phyloP scores from a whole-genome alignment of 2,797 vertebrate species.

The Miichthys miiuy region DNA sequence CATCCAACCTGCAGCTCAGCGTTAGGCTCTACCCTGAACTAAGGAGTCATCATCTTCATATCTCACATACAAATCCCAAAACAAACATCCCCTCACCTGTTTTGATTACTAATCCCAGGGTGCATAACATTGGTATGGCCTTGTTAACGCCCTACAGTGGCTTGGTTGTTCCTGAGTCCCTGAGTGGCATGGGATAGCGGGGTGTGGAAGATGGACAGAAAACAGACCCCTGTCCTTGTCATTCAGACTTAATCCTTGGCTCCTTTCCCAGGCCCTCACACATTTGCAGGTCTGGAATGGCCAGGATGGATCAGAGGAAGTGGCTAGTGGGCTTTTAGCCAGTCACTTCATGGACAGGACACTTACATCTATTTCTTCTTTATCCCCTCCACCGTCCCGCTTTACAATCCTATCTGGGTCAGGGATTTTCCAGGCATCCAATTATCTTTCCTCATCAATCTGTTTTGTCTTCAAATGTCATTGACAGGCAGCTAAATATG shows the following conservation, averaged over 20 bases:
- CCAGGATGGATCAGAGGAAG: slow-evolving; percentile 72
- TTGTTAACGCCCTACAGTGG: slow-evolving; percentile 56
- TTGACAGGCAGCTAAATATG: slow-evolving; percentile 37
- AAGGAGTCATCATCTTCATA: slow-evolving; percentile 24
- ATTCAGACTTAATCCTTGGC: slow-evolving; percentile 79
- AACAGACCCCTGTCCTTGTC: slow-evolving; percentile 73
- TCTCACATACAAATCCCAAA: slow-evolving; percentile 34
- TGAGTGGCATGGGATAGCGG: slow-evolving; percentile 2
- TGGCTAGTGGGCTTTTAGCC: slow-evolving; percentile 62
- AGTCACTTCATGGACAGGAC: slow-evolving; percentile 55
- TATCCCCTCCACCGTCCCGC: slow-evolving; percentile 38
- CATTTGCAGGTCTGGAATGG: slow-evolving; percentile 70
- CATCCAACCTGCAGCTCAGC: slow-evolving; percentile 1
- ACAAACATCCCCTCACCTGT: slow-evolving; percentile 51
- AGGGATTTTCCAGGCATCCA: slow-evolving; percentile 54
- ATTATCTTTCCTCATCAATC: slow-evolving; percentile 56
- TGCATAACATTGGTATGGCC: slow-evolving; percentile 51
- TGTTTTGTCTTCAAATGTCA: slow-evolving; percentile 45
- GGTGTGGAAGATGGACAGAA: slow-evolving; percentile 48
- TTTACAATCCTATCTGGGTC: slow-evolving; percentile 44
- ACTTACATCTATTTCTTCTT: slow-evolving; percentile 56
- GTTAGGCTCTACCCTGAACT: neutral
- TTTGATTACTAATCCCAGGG: slow-evolving; percentile 53
- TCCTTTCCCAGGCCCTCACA: slow-evolving; percentile 65
- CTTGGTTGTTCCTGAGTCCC: slow-evolving; percentile 15